phyloP scores from a whole-genome alignment of 2,113 vertebrate species.

The Neoarius graeffei region DNA sequence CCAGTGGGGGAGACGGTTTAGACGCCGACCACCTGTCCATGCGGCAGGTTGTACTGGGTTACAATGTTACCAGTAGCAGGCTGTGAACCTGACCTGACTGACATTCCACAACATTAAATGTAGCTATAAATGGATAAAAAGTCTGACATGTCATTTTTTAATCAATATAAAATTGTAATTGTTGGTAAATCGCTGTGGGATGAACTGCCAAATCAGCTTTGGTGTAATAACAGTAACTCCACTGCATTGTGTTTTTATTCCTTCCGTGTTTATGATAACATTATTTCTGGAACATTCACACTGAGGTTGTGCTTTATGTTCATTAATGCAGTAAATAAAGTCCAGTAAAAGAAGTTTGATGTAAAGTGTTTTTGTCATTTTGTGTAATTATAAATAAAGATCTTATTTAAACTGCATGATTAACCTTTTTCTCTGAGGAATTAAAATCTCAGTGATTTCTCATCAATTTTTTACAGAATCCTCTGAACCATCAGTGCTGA shows the following conservation, averaged over 20 bases:
- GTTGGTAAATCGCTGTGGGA: no score
- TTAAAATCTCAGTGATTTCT: neutral
- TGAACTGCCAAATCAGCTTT: no score
- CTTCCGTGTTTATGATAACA: no score
- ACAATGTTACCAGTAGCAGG: no score
- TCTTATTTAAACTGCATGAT: neutral
- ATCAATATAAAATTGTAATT: neutral
- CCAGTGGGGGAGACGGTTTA: no score
- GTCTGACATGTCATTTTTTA: neutral
- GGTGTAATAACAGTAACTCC: neutral
- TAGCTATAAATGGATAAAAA: no score
- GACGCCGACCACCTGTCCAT: no score
- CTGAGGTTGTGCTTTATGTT: neutral
- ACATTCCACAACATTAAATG: no score
- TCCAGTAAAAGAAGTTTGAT: neutral
- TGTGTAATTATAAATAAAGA: neutral
- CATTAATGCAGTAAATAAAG: neutral
- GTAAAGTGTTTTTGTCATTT: neutral
- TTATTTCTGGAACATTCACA: neutral
- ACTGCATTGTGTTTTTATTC: neutral
- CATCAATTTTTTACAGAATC: neutral
- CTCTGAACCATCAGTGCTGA: neutral
- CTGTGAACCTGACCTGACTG: no score
- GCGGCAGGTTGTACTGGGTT: no score
- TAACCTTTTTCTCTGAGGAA: neutral